These are phyloP conservation scores for Chrysotoxum bicinctum DNA, from an alignment of 2,888 invertebrate genomes.

Conservation along the genomic window DNA sequence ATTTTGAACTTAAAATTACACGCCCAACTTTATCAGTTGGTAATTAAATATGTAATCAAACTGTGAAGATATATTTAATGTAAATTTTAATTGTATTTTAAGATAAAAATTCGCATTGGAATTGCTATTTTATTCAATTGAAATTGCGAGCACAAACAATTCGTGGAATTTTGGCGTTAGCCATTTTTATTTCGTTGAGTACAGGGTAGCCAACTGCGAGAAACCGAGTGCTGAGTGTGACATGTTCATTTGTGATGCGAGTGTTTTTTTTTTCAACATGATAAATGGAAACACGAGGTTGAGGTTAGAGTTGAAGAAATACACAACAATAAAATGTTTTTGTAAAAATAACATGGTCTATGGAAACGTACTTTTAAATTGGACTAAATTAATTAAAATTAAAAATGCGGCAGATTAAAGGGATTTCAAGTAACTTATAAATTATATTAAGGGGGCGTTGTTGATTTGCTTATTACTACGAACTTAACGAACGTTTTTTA, in stretches of 20 bases:
- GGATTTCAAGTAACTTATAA: neutral
- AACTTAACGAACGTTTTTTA: slow-evolving; percentile 29
- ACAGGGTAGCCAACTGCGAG: slow-evolving; percentile 73
- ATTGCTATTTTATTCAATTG: slow-evolving; percentile 64
- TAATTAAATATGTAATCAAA: slow-evolving; percentile 15
- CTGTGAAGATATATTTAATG: slow-evolving; percentile 1
- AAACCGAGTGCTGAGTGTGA: slow-evolving; percentile 57
- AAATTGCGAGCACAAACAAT: slow-evolving; percentile 75
- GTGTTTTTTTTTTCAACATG: neutral
- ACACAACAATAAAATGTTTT: neutral
- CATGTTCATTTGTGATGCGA: slow-evolving; percentile 43
- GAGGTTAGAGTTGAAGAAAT: neutral
- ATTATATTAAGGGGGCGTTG: slow-evolving; percentile 20
- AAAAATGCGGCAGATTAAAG: neutral
- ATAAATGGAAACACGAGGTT: slow-evolving; percentile 52
- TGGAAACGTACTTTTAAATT: neutral
- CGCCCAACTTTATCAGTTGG: neutral
- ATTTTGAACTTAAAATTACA: slow-evolving; percentile 17
- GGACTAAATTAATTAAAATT: neutral
- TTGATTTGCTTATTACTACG: neutral
- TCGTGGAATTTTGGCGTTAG: slow-evolving; percentile 77
- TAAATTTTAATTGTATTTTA: slow-evolving; percentile 19
- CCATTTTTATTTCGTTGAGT: slow-evolving; percentile 75
- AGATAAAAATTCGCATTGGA: slow-evolving; percentile 21
- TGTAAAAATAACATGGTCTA: neutral